Percentiles rank a stretch among this genome's conserved stretches.
These are phyloP conservation scores for Spinibarbus caldwelli DNA, from an alignment of 2,797 vertebrate species.

Conservation along the genomic window DNA sequence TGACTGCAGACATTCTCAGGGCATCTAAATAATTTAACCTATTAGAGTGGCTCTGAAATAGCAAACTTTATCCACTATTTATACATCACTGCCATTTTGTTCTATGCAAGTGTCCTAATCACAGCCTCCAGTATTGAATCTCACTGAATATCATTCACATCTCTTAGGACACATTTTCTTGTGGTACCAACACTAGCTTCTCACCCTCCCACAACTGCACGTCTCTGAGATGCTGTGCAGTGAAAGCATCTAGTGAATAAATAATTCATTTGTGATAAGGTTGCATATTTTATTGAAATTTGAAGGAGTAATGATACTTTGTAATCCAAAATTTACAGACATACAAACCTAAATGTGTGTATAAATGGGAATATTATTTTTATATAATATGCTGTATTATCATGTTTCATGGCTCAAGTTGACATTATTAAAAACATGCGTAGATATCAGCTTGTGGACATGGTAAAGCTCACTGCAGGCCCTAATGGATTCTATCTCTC, in stretches of 20 bases:
- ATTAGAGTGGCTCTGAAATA: slow-evolving; percentile 46
- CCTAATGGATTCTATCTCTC: slow-evolving; percentile 44
- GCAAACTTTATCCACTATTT: slow-evolving; percentile 45
- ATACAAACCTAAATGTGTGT: not conserved
- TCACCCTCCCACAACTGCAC: slow-evolving; percentile 1
- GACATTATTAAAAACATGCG: not conserved
- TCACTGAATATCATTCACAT: slow-evolving; percentile 35
- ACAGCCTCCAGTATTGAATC: slow-evolving; percentile 30
- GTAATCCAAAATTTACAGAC: not conserved
- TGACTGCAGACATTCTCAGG: slow-evolving; percentile 15
- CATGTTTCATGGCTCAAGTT: not conserved
- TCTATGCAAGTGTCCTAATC: slow-evolving; percentile 28
- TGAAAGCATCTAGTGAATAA: slow-evolving; percentile 29
- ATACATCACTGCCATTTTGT: slow-evolving; percentile 36
- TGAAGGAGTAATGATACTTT: slow-evolving; percentile 7
- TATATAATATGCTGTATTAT: not conserved
- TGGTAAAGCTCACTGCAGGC: slow-evolving; percentile 21
- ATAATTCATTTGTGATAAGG: slow-evolving; percentile 29
- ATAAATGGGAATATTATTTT: not conserved
- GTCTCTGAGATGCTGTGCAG: slow-evolving; percentile 10
- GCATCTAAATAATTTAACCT: slow-evolving; percentile 59
- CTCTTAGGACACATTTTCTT: slow-evolving; percentile 35
- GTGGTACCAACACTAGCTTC: slow-evolving; percentile 19
- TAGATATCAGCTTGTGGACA: not conserved
- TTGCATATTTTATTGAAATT: slow-evolving; percentile 20